Evolutionary conservation across 2,113 vertebrate species (phyloP).

Genomic region (Crotalus helleri): DNA sequence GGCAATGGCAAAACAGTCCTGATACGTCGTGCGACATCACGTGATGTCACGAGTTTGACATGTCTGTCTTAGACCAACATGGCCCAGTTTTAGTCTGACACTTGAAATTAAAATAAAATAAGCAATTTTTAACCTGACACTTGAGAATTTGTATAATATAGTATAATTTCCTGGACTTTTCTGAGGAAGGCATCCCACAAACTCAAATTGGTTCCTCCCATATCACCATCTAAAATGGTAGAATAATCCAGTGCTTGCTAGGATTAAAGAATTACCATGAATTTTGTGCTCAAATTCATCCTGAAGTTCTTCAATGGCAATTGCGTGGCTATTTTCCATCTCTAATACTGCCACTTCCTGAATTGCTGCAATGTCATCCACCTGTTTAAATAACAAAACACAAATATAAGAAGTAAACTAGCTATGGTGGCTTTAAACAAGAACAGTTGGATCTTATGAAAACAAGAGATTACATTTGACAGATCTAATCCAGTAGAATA

Average conservation of each 20-base stretch:
- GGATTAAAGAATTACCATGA: conserved; percentile 74
- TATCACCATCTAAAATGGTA: background rate
- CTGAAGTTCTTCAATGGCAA: conserved; percentile 78
- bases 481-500: background rate
- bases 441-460: too few species aligned
- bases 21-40: too few species aligned
- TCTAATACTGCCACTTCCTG: conserved; percentile 79
- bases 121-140: background rate
- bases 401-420: background rate
- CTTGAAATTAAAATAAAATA: background rate
- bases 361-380: conserved; percentile 81
- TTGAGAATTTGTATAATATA: too few species aligned
- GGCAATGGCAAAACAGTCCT: too few species aligned
- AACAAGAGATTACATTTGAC: background rate
- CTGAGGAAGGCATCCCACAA: background rate
- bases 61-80: too few species aligned
- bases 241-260: background rate
- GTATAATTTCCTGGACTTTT: background rate
- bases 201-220: background rate
- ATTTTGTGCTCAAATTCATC: conserved; percentile 84
- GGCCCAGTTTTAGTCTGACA: too few species aligned
- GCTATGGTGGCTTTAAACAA: too few species aligned
- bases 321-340: conserved; percentile 77
- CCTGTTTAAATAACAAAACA: conserved; percentile 63
- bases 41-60: too few species aligned